Conservation (phyloP, 2,113 vertebrate species). For the Tachysurus fulvidraco region DNA sequence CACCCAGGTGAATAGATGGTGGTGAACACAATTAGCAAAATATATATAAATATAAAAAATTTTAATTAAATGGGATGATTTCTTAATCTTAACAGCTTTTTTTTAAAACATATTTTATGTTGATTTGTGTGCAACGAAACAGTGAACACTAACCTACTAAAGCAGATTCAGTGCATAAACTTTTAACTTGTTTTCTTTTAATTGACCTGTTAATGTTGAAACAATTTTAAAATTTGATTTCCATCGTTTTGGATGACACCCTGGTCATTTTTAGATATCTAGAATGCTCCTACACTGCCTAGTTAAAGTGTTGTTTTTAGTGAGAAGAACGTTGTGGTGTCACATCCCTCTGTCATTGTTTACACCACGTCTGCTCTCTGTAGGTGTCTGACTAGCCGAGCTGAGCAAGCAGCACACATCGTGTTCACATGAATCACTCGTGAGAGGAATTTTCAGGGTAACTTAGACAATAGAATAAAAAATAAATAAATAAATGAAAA, state of each 20-base stretch:
- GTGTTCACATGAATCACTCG: neutral
- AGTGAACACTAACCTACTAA: neutral
- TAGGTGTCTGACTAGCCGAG: slow-evolving; percentile 16
- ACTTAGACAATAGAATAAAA: neutral
- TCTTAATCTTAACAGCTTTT: neutral
- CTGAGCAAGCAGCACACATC: neutral
- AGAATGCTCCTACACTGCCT: neutral
- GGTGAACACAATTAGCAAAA: neutral
- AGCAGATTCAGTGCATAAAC: neutral
- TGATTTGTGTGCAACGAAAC: neutral
- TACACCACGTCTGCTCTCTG: slow-evolving; percentile 17
- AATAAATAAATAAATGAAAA: neutral
- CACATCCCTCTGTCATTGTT: slow-evolving; percentile 15
- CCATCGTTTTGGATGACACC: slow-evolving; percentile 8
- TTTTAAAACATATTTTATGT: neutral
- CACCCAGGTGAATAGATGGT: neutral
- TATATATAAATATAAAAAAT: neutral
- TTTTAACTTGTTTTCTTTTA: no score
- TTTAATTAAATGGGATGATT: neutral
- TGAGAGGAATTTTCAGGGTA: neutral
- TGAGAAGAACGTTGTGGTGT: slow-evolving; percentile 16
- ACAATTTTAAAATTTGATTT: neutral
- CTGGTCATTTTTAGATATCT: slow-evolving; percentile 7
- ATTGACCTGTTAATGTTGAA: neutral
- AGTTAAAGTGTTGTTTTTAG: slow-evolving; percentile 9